phyloP scores from a whole-genome alignment of 1,140 invertebrate species.

The Saccostrea cuccullata region DNA sequence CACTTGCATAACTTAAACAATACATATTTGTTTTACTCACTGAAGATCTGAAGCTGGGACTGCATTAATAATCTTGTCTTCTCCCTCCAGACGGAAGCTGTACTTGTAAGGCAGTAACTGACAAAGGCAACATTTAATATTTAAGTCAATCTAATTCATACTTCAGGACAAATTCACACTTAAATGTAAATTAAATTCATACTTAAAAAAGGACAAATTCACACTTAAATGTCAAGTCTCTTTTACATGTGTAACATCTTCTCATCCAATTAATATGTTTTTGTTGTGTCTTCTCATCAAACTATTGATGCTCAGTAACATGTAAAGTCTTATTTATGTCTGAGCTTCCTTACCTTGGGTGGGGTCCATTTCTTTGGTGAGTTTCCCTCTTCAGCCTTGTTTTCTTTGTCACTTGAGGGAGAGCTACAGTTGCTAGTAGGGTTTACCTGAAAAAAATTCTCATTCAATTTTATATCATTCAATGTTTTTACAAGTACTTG shows the following conservation, averaged over 20 bases:
- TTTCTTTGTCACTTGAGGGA: slow-evolving; percentile 77
- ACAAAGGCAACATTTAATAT: too few relatives aligned
- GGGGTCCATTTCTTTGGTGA: slow-evolving; percentile 74
- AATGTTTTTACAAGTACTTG: not conserved
- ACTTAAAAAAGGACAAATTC: too few relatives aligned
- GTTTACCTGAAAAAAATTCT: slow-evolving; percentile 57
- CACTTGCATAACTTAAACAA: too few relatives aligned
- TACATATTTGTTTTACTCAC: slow-evolving; percentile 62
- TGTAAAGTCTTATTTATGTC: not conserved
- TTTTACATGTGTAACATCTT: not conserved
- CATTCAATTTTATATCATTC: not conserved
- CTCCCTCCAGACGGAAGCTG: slow-evolving; percentile 73
- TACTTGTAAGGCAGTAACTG: slow-evolving; percentile 76
- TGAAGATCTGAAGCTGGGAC: slow-evolving; percentile 73
- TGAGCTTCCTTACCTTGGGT: slow-evolving; percentile 67
- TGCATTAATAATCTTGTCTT: slow-evolving; percentile 76
- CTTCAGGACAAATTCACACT: too few relatives aligned
- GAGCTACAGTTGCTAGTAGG: slow-evolving; percentile 74
- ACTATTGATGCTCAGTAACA: not conserved
- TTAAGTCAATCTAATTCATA: too few relatives aligned
- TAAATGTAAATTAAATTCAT: too few relatives aligned
- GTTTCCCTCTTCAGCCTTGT: slow-evolving; percentile 65
- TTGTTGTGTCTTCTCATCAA: not conserved
- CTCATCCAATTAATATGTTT: too few relatives aligned
- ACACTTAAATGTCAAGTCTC: too few relatives aligned